phyloP scores from a whole-genome alignment of 2,888 invertebrate genomes.

The Andrena marginata region DNA sequence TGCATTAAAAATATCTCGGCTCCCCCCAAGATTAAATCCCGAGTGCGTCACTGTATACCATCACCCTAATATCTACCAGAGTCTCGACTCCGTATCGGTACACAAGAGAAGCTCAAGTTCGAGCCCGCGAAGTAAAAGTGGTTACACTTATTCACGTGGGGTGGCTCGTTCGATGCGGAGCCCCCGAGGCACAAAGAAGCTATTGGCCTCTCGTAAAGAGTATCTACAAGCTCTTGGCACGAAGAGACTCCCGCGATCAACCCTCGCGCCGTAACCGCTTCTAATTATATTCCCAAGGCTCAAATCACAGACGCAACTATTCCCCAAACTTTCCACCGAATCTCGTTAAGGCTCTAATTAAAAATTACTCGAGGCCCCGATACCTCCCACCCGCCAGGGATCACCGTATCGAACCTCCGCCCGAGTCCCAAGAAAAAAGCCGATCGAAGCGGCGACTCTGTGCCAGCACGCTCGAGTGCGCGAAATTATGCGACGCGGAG shows the following conservation, averaged over 20 bases:
- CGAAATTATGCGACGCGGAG: not conserved
- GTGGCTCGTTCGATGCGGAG: constrained; percentile 33
- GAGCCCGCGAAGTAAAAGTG: not conserved
- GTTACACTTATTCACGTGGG: constrained; percentile 41
- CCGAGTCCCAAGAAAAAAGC: constrained; percentile 9
- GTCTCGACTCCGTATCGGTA: no score
- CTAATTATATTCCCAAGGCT: constrained; percentile 30
- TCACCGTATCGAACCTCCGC: not conserved
- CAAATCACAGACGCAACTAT: not conserved
- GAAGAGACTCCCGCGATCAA: not conserved
- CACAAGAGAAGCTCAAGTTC: constrained; percentile 11
- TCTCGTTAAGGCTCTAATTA: constrained; percentile 1
- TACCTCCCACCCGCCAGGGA: not conserved
- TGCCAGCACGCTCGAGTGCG: not conserved
- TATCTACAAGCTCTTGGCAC: constrained; percentile 14
- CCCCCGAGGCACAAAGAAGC: constrained; percentile 28
- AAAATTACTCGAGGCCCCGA: not conserved
- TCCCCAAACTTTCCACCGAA: not conserved
- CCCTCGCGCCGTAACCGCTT: not conserved
- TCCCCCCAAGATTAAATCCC: no score
- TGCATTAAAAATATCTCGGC: no score
- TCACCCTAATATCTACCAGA: no score
- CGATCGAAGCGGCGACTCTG: constrained; percentile 10
- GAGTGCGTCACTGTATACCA: no score
- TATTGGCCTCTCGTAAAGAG: constrained; percentile 31